Conservation (phyloP, 2,888 invertebrate species). For the Ectobius pallidus region DNA sequence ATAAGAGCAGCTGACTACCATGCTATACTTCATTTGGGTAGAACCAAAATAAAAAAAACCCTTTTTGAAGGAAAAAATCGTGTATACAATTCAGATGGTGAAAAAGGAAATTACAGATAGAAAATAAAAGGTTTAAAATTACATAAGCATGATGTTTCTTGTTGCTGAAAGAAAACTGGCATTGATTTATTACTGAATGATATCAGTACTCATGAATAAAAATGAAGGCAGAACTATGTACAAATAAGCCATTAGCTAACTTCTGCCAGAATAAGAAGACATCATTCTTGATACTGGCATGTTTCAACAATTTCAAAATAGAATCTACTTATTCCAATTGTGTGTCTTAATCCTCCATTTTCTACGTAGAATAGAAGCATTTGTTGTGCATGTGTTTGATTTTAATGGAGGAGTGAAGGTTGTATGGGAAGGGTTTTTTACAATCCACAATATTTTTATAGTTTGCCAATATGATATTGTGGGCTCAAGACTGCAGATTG, state of each 20-base stretch:
- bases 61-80: neutral
- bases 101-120: slow-evolving; percentile 1
- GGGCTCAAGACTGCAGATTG: slow-evolving; percentile 5
- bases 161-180: too few species aligned
- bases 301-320: neutral
- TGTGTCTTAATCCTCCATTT: neutral
- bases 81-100: neutral
- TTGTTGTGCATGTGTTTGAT: neutral
- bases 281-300: too few species aligned
- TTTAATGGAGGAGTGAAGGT: neutral
- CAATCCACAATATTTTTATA: neutral
- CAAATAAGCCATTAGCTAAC: too few species aligned
- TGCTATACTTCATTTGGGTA: neutral
- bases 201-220: too few species aligned
- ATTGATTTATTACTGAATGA: too few species aligned
- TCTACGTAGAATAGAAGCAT: neutral
- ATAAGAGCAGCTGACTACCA: neutral
- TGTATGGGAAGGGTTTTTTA: neutral
- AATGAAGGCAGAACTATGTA: too few species aligned
- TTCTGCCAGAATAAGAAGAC: neutral
- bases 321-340: slow-evolving; percentile 1
- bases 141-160: too few species aligned
- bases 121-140: too few species aligned
- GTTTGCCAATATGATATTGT: slow-evolving; percentile 1
- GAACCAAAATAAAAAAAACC: neutral